Base-by-base conservation (phyloP, 2,888 invertebrate genomes). In the Phengaris arion region DNA sequence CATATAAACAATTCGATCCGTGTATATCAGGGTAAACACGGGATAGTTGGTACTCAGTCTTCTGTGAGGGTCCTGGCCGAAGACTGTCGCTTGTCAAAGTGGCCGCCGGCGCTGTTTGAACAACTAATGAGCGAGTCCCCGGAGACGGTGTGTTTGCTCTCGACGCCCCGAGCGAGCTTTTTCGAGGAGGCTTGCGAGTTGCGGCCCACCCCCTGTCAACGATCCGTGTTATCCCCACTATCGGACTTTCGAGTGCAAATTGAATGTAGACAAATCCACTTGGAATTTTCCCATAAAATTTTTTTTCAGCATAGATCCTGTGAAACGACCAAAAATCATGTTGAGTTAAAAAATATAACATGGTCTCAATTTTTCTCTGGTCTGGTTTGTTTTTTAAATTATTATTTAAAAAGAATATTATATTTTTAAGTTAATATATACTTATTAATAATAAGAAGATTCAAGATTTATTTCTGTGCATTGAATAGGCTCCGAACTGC, bases 71-170 rank as follows among this genome's bases (percentile, higher is more conserved):
- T 81, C 80, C 80, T 80, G 79, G 83, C 83, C 84, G 59, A 85
- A 87, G 85, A 85, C 87, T 87, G 86, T 84, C 86, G 83, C 89
- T 89, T 91, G 92, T 93, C 93, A 92, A 92, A 93, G 93, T 92
- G 90, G 91, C 91, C 89, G 90, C 89, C 89, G 89, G 91, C 87
- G 83, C 12, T 93, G 90, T 93, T 93, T 93, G 93, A 86, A 89
- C 93, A 90, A 93, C 90, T 93, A 93, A 93, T 93, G 93, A 93
- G 92, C 88, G 91, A 88, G 82, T 89, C 92, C 92, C 93, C 83
- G 85, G 92, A 93, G 93, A 92, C 89, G 86, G 79, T 80, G 84
- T 92, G 91, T 93, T 92, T 92, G 89, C 89, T 83, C 86, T 85
- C 85, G 87, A 87, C 82, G 83, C 84, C 83, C 84, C 82, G 81